A percentile compares a stretch with the other conserved stretches of the same genome.
Conservation (phyloP, 2,888 invertebrate species). For the Melanotus villosus region DNA sequence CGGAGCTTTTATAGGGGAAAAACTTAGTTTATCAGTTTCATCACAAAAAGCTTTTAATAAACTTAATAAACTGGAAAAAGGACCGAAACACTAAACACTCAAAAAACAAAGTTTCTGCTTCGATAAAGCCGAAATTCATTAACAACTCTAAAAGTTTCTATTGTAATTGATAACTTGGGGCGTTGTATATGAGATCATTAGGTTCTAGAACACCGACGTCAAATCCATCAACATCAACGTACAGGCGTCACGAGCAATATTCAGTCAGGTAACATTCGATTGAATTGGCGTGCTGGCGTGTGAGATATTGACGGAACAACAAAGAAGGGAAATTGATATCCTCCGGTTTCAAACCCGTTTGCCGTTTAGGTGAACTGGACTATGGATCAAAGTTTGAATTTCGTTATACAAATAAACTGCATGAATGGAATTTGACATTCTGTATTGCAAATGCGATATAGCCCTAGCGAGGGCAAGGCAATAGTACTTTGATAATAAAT, state of each 20-base stretch:
- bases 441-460: too few species aligned
- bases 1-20: constrained; percentile 16
- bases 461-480: too few species aligned
- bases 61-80: constrained; percentile 21
- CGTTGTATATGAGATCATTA: constrained; percentile 30
- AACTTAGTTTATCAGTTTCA: constrained; percentile 25
- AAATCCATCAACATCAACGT: constrained; percentile 35
- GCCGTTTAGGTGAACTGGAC: constrained; percentile 4
- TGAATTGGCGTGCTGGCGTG: constrained; percentile 16
- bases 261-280: constrained; percentile 14
- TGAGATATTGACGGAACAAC: constrained; percentile 19
- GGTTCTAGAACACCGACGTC: constrained; percentile 2
- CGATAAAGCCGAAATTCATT: constrained; percentile 28
- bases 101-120: constrained; percentile 24
- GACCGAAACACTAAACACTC: constrained; percentile 12
- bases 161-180: constrained; percentile 34
- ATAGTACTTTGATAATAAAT: too few species aligned
- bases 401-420: constrained; percentile 1
- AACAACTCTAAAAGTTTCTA: constrained; percentile 19
- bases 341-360: not conserved
- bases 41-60: constrained; percentile 27
- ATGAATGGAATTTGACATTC: not conserved
- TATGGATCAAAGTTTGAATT: not conserved
- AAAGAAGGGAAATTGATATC: constrained; percentile 22
- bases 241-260: constrained; percentile 22